Evolutionary conservation across 2,797 vertebrate genomes (phyloP).

Genomic region (Pteronotus mesoamericanus): DNA sequence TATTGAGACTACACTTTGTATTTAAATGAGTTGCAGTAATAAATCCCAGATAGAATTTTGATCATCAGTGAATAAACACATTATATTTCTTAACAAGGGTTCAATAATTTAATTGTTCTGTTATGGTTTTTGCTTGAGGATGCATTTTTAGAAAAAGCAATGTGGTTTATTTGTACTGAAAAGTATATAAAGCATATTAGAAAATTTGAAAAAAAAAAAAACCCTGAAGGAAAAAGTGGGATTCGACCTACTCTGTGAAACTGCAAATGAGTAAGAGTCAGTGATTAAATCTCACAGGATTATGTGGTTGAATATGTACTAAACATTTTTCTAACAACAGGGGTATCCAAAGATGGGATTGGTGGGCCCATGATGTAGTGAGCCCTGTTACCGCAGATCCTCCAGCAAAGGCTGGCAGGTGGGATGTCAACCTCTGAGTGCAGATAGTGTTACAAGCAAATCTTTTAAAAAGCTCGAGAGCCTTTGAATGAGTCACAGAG

Average conservation of each 20-base stretch:
- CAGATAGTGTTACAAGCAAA: neutral
- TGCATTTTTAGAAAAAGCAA: neutral
- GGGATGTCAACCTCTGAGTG: neutral
- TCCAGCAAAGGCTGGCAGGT: neutral
- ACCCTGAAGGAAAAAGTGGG: neutral
- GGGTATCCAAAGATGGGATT: neutral
- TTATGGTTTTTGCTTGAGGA: neutral
- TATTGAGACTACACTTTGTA: neutral
- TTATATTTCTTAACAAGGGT: neutral
- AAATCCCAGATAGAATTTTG: neutral
- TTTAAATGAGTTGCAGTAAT: neutral
- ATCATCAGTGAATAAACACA: neutral
- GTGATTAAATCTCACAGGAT: neutral
- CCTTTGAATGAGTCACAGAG: neutral
- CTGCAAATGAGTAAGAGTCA: neutral
- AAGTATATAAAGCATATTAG: neutral
- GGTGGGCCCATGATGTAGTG: neutral
- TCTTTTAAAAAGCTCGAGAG: neutral
- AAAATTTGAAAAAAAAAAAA: neutral
- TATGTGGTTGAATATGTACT: neutral
- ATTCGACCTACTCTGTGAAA: neutral
- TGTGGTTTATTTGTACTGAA: neutral
- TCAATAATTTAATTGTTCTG: neutral
- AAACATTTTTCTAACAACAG: neutral
- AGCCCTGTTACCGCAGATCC: neutral